A percentile compares a stretch with the other conserved stretches of the same genome.
Conservation (phyloP, 2,888 invertebrate species). For the Ormyrus pomaceus region DNA sequence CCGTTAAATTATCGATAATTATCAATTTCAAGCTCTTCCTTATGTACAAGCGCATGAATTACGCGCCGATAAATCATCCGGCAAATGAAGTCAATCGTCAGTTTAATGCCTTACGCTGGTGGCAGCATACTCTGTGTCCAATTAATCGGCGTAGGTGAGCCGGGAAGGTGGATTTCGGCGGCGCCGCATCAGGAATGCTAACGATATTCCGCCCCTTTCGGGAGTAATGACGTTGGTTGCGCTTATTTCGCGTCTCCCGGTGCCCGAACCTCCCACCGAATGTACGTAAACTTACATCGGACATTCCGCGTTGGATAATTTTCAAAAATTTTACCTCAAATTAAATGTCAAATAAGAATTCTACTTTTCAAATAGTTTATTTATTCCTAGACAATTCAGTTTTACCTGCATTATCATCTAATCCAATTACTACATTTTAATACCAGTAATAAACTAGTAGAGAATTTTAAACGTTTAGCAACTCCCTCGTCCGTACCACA, state of each 20-base stretch:
- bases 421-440: no score
- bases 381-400: no score
- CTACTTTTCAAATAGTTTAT: no score
- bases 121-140: conserved; percentile 14
- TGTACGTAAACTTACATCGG: background rate
- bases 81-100: conserved; percentile 27
- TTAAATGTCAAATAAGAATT: no score
- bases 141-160: conserved; percentile 33
- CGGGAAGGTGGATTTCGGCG: conserved; percentile 24
- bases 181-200: conserved; percentile 46
- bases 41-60: background rate
- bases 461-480: no score
- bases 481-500: no score
- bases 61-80: conserved; percentile 14
- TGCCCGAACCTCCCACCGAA: conserved; percentile 2
- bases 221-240: conserved; percentile 32
- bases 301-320: conserved; percentile 1
- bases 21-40: no score
- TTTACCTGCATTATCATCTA: no score
- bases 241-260: background rate
- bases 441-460: no score
- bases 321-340: background rate
- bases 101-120: background rate
- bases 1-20: no score
- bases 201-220: conserved; percentile 50